Evolutionary conservation across 1,140 invertebrate genomes (phyloP), one percentile per base, ranked within the genome.

Genomic region (Hyles euphorbiae): DNA sequence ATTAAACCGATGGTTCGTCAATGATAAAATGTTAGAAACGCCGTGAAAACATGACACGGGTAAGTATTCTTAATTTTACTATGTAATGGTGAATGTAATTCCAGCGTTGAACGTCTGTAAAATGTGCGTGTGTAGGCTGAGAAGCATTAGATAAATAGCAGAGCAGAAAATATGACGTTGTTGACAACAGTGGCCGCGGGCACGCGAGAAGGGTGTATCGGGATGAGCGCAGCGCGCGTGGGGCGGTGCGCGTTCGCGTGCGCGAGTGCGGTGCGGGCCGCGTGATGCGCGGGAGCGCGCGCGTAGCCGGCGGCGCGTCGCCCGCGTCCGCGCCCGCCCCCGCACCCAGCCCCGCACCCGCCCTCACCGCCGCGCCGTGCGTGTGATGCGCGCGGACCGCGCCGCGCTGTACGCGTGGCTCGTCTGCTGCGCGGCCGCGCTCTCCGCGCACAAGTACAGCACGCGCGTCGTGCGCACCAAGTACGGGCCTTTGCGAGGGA

Each of bases 401-500:
- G 82, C 86, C 79, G 83, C 82, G 83, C 80, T 84, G 40, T 70
- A 74, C 72, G 83, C 75, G 76, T 91, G 70, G 80, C 90, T 77
- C 74, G 89, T 72, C 81, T 89, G 70, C 78, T 91, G 74, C 82
- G 88, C 80, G 76, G 83, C 71, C 74, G 89, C 84, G 57, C 87
- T 89, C 70, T 87, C 80, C 73, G 87, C 90, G 67, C 92, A 93
- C 81, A 95, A 95, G 81, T 94, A 95, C 76, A 94, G 94, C 87
- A 93, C 95, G 50, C 91, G 95, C 60, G 92, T 96, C 36, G 94
- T 97, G 34, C 91, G 92, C 63, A 98, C 96, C 52, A 95, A 96
- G 78, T 97, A 98, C 91, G 97, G 96, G 32, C 92, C 93, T 34
- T 87, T 98, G 63, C 91, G 96, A 8, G 97, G 97, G 36, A 92